Evolutionary conservation across 2,797 vertebrate species (phyloP).

Genomic region (Parauchenoglanis ngamensis): DNA sequence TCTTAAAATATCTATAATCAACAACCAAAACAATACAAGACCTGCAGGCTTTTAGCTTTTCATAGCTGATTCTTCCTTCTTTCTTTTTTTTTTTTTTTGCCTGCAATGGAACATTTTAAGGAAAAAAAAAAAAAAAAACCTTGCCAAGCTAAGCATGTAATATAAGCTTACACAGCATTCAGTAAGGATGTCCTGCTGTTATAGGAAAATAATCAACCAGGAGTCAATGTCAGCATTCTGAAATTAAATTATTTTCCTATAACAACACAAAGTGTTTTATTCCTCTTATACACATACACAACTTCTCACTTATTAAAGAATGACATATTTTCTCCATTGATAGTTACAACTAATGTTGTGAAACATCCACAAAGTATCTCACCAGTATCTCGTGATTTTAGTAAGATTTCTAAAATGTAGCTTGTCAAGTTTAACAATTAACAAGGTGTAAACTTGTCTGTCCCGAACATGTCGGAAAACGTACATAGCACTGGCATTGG

Average conservation of each 20-base stretch:
- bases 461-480: too few species aligned
- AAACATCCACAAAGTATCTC: too few species aligned
- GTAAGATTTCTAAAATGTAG: too few species aligned
- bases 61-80: neutral
- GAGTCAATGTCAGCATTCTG: neutral
- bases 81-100: neutral
- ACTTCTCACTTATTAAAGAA: neutral
- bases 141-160: neutral
- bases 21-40: neutral
- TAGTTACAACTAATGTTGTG: neutral
- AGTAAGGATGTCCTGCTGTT: neutral
- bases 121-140: neutral
- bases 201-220: neutral
- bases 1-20: neutral
- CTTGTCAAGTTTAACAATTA: too few species aligned
- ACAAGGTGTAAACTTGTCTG: too few species aligned
- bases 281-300: neutral
- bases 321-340: neutral
- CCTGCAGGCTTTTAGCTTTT: neutral
- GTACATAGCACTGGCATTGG: too few species aligned
- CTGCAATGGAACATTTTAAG: neutral
- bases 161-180: neutral
- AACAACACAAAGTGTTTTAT: neutral
- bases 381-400: too few species aligned
- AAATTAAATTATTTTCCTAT: neutral